Evolutionary conservation across 2,797 vertebrate genomes (phyloP), one percentile per base, ranked within the genome.

Genomic region (Phataginus tetradactyla): DNA sequence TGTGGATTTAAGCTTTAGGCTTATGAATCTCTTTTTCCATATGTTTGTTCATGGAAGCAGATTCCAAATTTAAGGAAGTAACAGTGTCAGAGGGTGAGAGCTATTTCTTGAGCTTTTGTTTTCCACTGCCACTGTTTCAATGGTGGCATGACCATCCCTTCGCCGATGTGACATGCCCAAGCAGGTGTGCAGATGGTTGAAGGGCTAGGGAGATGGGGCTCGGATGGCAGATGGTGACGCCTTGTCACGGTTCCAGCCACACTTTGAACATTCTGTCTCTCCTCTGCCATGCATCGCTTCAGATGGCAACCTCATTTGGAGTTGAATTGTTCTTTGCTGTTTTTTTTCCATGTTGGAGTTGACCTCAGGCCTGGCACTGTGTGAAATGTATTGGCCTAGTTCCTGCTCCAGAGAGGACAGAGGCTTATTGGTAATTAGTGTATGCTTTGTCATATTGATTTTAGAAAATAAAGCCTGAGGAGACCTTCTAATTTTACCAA

Each of bases 231-330:
- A 98, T 98, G 98, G 98, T 42, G 97, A 91, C 89, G 97, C 90
- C 84, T 97, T 98, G 98, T 96, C 97, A 90, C 94, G 97, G 96
- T 97, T 98, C 98, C 98, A 98, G 75, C 63, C 92, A 97, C 95
- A 93, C 92, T 96, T 97, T 98, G 97, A 98, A 97, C 98, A 98
- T 98, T 98, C 98, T 98, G 98, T 98, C 96, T 96, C 42, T 63
- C 90, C 94, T 98, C 95, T 0, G 39, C 96, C 78, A 72, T 34
- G 79, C 78, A 59, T 78, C 94, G 86, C 97, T 97, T 98, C 97
- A 98, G 63, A 98, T 97, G 96, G 93, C 75, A 93, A 71, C 80
- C 94, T 96, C 55, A 32, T 95, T 92, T 91, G 37, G 92, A 87
- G 69, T 85, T 90, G 74, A 90, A 69, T 95, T 86, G 77, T 80